Evolutionary conservation across 2,797 vertebrate species (phyloP), one percentile per base, ranked within the genome.

Genomic region (Chanos chanos): DNA sequence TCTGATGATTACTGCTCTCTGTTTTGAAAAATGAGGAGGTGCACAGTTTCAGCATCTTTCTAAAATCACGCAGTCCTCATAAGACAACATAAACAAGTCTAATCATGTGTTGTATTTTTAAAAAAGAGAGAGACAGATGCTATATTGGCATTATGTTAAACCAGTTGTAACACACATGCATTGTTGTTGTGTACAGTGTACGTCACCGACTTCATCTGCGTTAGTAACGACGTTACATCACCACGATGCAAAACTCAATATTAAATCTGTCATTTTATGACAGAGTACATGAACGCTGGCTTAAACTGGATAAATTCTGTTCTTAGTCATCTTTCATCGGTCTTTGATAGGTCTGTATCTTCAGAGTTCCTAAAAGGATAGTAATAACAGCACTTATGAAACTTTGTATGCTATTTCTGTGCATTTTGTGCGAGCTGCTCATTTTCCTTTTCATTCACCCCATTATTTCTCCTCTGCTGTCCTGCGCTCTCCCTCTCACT

Each of bases 381-480:
- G 53, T 52, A 66, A 58, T 62, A 66, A 66, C 66, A 61, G 62
- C 40, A 40, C 47, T 55, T 66, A 58, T 71, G 58, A 52, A 66
- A 66, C 63, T 40, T 45, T 58, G 70, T 64, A 43, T 27, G 55
- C 66, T 52, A 66, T 47, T 58, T 60, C 62, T 51, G 59, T 31
- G 52, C 39, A 24, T 71, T 66, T 57, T 52, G 62, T 62, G 62
- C 63, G 58, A 66, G 69, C 45, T 71, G 69, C 58, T 58, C 69
- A 71, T 62, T 71, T 71, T 66, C 71, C n/a, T n/a, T n/a, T n/a
- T n/a, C n/a, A n/a, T n/a, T 69, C 69, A 66, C 59, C 31, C 47
- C 22, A 8, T 31, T 40, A 53, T 58, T 10, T 54, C 34, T 49
- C 39, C 61, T 31, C 9, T 56, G 1, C 52, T 45, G 10, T 56